Conservation (phyloP, 2,113 vertebrate genomes). For the Campylorhamphus procurvoides region DNA sequence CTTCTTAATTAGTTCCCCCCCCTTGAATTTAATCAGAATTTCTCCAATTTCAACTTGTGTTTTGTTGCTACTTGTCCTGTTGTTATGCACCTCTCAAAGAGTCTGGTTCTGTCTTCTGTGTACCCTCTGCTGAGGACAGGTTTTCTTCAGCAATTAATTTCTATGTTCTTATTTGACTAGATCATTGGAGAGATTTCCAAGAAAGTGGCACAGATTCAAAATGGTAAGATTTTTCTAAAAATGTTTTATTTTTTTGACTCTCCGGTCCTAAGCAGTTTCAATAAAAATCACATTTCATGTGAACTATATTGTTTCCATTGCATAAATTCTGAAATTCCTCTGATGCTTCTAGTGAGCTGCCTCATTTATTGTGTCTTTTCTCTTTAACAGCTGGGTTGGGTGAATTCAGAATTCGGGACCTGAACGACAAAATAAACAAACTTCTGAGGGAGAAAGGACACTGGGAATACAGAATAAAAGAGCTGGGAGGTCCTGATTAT, state of each 20-base stretch:
- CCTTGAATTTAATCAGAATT: background rate
- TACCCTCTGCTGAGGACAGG: background rate
- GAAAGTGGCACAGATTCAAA: constrained; percentile 98
- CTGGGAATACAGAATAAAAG: constrained; percentile 95
- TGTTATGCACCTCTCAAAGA: background rate
- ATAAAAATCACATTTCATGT: background rate
- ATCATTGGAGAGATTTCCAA: constrained; percentile 99
- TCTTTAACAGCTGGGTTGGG: constrained; percentile 87
- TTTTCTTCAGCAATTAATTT: background rate
- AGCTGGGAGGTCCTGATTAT: constrained; percentile 93
- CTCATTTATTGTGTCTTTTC: background rate
- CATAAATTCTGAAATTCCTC: background rate
- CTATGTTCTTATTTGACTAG: constrained; percentile 67
- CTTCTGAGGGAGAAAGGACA: constrained; percentile 96
- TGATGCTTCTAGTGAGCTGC: background rate
- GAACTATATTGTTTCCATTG: background rate
- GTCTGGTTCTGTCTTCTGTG: background rate
- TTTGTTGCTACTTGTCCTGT: background rate
- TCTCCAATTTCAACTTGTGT: background rate
- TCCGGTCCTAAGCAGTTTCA: background rate
- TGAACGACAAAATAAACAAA: constrained; percentile 99
- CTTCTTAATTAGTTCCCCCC: background rate
- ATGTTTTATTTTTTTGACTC: background rate
- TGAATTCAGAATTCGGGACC: constrained; percentile 94
- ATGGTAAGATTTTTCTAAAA: constrained; percentile 80